These are phyloP conservation scores for Sympetrum striolatum DNA, from an alignment of 2,888 invertebrate species.

Conservation along the genomic window DNA sequence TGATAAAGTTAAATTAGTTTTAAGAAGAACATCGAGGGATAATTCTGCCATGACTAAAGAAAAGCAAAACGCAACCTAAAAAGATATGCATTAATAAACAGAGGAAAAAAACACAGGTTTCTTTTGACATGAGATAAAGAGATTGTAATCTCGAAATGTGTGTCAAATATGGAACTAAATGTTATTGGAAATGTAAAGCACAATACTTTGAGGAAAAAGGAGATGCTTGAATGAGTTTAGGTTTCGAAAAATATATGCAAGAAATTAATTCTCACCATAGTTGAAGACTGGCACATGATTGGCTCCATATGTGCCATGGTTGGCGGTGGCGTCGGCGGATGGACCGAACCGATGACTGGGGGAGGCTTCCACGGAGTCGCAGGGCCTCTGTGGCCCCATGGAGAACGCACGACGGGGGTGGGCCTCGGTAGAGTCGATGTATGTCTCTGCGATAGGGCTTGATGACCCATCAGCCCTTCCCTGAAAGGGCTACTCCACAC, in stretches of 20 bases:
- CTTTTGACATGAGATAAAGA: too few relatives aligned
- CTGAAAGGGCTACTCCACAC: neutral
- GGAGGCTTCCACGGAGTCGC: neutral
- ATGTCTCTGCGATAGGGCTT: neutral
- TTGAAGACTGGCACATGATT: conserved; percentile 1
- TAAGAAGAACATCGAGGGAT: too few relatives aligned
- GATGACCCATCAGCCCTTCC: neutral
- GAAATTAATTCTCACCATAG: neutral
- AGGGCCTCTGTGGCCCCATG: neutral
- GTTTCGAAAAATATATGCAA: too few relatives aligned
- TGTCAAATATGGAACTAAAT: neutral
- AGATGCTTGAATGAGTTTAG: too few relatives aligned
- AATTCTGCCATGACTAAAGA: too few relatives aligned
- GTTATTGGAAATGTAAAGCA: too few relatives aligned
- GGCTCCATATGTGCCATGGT: neutral
- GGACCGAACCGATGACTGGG: neutral
- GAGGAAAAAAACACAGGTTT: too few relatives aligned
- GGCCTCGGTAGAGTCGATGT: neutral
- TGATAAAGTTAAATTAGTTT: too few relatives aligned
- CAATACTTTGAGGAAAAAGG: neutral
- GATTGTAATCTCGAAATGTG: too few relatives aligned
- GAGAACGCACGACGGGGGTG: neutral
- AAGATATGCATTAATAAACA: too few relatives aligned
- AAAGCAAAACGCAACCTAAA: too few relatives aligned
- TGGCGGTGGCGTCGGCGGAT: conserved; percentile 20